Evolutionary conservation across 2,888 invertebrate species (phyloP), one percentile per base, ranked within the genome.

Genomic region (Cheilosia pagana): DNA sequence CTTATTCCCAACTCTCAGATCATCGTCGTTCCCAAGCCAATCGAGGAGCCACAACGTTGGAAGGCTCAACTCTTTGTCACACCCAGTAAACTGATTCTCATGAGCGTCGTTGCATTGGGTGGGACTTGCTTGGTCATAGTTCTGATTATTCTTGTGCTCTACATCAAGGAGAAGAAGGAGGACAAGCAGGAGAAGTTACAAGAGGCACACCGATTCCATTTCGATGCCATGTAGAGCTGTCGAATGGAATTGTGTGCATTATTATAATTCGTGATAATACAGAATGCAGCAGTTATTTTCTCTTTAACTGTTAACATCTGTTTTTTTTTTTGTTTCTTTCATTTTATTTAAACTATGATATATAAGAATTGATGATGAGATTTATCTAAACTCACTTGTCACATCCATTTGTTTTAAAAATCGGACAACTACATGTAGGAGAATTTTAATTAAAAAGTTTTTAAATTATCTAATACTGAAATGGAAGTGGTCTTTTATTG

Each of bases 1-100:
- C 95, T 98, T 67, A 99, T 99, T 90, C 99, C 99, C 0, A 99
- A 99, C 90, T 98, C 99, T 0, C 99, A 99, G 92, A 96, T 99
- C 92, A 96, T 99, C 41, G 96, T 99, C 0, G 96, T 99, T 81
- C 99, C 99, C 1, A 94, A 95, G 89, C 98, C 97, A 6, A 94
- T 95, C 0, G 93, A 94, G 82, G 94, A 96, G 70, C 96, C 98
- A 0, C 93, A 93, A 2, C 94, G 94, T 87, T 99, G 99, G 99
- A 95, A 95, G 88, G 97, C 96, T 19, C 97, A 98, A 89, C 93
- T 99, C 16, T 99, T 98, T 93, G 97, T 99, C 0, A 98, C 98
- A 0, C 98, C 98, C 0, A 98, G 98, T 91, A 97, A 97, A 92
- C 93, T 98, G 70, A 98, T 98, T 90, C 92, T 97, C n/a, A 95